phyloP scores from a whole-genome alignment of 1,140 invertebrate genomes.

The Drosophila ficusphila region DNA sequence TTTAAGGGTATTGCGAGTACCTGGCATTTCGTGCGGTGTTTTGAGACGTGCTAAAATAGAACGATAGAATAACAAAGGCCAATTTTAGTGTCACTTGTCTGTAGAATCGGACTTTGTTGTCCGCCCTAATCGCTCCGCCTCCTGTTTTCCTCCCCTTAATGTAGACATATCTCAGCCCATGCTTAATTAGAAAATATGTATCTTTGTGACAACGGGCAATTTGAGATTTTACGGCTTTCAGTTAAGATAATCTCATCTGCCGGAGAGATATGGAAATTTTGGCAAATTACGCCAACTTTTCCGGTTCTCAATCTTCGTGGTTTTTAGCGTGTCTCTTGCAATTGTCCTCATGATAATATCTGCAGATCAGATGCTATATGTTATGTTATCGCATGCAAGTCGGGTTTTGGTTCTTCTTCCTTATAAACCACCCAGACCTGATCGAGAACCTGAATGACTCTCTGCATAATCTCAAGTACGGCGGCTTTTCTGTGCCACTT shows the following conservation, averaged over 20 bases:
- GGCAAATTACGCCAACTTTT: slow-evolving; percentile 57
- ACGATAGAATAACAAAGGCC: slow-evolving; percentile 40
- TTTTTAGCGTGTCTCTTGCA: slow-evolving; percentile 12
- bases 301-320: slow-evolving; percentile 15
- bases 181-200: slow-evolving; percentile 67
- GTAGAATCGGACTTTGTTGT: slow-evolving; percentile 47
- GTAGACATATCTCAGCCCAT: slow-evolving; percentile 11
- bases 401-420: neutral
- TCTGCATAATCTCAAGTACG: slow-evolving; percentile 71
- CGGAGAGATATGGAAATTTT: slow-evolving; percentile 56
- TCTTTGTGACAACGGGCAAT: slow-evolving; percentile 39
- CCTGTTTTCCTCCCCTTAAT: slow-evolving; percentile 28
- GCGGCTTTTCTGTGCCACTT: slow-evolving; percentile 35
- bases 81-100: slow-evolving; percentile 73
- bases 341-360: slow-evolving; percentile 44
- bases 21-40: slow-evolving; percentile 50
- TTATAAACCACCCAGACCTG: neutral
- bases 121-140: slow-evolving; percentile 41
- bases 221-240: slow-evolving; percentile 58
- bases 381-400: slow-evolving; percentile 3
- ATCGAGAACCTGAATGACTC: slow-evolving; percentile 28
- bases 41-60: slow-evolving; percentile 72
- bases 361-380: neutral
- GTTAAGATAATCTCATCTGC: slow-evolving; percentile 52
- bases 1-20: slow-evolving; percentile 3